Evolutionary conservation across 2,113 vertebrate species (phyloP).

Genomic region (Pholis gunnellus): DNA sequence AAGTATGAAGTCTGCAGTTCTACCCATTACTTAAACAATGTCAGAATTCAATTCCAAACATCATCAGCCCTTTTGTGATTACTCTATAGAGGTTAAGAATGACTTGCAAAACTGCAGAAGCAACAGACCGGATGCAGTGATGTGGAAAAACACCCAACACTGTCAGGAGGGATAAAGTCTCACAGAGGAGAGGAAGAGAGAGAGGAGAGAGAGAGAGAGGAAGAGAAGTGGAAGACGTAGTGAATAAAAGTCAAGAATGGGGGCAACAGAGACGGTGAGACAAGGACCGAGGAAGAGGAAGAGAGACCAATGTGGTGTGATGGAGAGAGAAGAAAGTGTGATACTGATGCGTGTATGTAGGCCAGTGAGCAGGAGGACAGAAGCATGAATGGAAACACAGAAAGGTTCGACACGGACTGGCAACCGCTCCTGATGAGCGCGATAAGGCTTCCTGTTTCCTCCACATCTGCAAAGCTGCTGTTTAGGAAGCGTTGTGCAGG

Average conservation of each 20-base stretch:
- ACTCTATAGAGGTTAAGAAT: not conserved
- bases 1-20: too few species aligned
- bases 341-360: constrained; percentile 43
- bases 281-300: not conserved
- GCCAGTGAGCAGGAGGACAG: constrained; percentile 31
- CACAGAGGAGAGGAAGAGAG: not conserved
- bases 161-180: constrained; percentile 35
- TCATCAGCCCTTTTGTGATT: not conserved
- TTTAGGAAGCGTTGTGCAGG: not conserved
- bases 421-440: not conserved
- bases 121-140: not conserved
- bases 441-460: constrained; percentile 12
- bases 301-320: constrained; percentile 5
- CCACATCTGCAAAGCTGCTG: constrained; percentile 16
- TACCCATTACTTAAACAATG: too few species aligned
- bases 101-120: not conserved
- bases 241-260: not conserved
- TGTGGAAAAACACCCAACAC: constrained; percentile 38
- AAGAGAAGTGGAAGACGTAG: not conserved
- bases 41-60: not conserved
- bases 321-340: not conserved
- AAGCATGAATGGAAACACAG: constrained; percentile 26
- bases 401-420: not conserved
- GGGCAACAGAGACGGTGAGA: not conserved
- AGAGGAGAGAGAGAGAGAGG: not conserved